These are phyloP conservation scores for Adelges cooleyi DNA, from an alignment of 1,140 invertebrate species.

Conservation along the genomic window DNA sequence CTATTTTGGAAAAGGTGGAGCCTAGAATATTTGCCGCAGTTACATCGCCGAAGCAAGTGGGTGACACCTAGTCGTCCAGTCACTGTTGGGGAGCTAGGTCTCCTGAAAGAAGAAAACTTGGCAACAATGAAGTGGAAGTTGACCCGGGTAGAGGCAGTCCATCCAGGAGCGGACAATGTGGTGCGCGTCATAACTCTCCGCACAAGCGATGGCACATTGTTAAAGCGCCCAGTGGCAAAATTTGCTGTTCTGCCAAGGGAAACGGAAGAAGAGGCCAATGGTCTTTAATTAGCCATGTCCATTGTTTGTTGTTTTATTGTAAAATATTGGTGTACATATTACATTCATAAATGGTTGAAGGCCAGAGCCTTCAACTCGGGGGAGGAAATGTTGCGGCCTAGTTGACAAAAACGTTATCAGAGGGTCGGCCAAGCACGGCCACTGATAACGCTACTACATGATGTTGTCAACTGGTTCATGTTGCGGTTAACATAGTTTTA, in stretches of 20 bases:
- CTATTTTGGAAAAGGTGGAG: slow-evolving; percentile 37
- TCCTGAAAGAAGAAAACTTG: slow-evolving; percentile 37
- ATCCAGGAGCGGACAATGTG: slow-evolving; percentile 35
- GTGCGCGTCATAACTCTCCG: slow-evolving; percentile 34
- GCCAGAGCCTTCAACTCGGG: no score
- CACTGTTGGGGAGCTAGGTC: slow-evolving; percentile 34
- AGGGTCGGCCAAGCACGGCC: no score
- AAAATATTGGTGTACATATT: no score
- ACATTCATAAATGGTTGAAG: no score
- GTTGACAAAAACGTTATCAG: no score
- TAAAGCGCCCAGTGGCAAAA: background rate
- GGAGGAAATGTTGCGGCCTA: no score
- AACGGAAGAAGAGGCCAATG: background rate
- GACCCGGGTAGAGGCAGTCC: slow-evolving; percentile 33
- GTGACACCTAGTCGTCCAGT: slow-evolving; percentile 25
- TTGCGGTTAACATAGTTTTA: no score
- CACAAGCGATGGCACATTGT: background rate
- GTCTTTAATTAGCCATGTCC: no score
- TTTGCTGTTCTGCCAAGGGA: background rate
- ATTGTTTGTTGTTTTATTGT: no score
- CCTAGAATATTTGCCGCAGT: slow-evolving; percentile 35
- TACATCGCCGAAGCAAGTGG: slow-evolving; percentile 36
- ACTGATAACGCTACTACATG: no score
- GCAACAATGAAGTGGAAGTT: slow-evolving; percentile 36
- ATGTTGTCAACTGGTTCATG: no score